phyloP scores from a whole-genome alignment of 2,113 vertebrate genomes.

The Anseranas semipalmata region DNA sequence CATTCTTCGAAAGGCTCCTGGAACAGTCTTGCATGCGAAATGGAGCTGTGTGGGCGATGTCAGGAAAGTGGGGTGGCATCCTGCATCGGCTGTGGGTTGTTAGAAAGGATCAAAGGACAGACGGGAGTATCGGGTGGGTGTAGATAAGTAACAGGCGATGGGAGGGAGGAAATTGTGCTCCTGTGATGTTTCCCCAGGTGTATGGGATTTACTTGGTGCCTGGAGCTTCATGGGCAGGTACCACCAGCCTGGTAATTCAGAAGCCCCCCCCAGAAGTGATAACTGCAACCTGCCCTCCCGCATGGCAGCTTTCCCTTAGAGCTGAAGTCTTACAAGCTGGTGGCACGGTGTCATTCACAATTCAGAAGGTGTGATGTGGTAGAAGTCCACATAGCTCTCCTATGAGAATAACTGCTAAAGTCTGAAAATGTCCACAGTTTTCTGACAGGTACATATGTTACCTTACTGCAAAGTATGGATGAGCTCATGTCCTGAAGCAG shows the following conservation, averaged over 20 bases:
- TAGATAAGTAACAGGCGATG: not conserved
- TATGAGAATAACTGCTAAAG: not conserved
- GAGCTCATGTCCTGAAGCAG: not conserved
- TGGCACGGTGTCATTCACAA: fast-evolving
- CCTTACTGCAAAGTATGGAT: not conserved
- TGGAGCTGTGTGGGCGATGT: not conserved
- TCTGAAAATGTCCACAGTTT: not conserved
- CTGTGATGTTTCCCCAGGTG: not conserved
- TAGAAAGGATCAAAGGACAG: not conserved
- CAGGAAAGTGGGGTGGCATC: too few species aligned
- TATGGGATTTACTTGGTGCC: not conserved
- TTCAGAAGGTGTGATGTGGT: not conserved
- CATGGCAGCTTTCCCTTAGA: too few species aligned
- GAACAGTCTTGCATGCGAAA: too few species aligned
- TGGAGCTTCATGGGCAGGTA: too few species aligned
- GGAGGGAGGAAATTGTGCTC: not conserved
- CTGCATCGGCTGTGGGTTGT: not conserved
- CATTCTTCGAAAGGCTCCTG: not conserved
- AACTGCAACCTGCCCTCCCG: too few species aligned
- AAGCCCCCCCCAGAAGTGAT: too few species aligned
- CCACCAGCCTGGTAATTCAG: too few species aligned
- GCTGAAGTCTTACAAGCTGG: not conserved
- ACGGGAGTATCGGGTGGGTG: not conserved
- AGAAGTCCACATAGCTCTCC: not conserved
- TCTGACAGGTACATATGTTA: fast-evolving